phyloP scores from a whole-genome alignment of 2,888 invertebrate genomes.

The Kuschelorhynchus macadamiae region DNA sequence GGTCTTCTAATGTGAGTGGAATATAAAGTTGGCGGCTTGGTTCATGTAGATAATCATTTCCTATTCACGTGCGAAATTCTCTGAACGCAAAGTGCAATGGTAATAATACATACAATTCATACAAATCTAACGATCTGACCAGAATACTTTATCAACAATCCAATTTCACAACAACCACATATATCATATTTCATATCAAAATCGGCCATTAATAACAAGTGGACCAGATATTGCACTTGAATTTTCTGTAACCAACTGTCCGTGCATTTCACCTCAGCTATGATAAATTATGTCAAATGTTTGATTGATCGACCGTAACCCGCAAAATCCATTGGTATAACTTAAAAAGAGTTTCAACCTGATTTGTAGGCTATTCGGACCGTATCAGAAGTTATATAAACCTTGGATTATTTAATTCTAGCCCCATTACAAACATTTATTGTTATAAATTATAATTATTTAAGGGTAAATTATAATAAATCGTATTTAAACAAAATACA shows the following conservation, averaged over 20 bases:
- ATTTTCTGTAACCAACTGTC: slow-evolving; percentile 17
- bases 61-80: neutral
- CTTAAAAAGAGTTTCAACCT: no score
- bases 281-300: neutral
- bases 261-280: slow-evolving; percentile 18
- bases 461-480: no score
- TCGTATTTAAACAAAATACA: no score
- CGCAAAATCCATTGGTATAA: no score
- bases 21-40: neutral
- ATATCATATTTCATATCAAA: slow-evolving; percentile 22
- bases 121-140: neutral
- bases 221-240: slow-evolving; percentile 25
- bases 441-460: no score
- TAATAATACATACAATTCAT: neutral
- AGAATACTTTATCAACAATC: slow-evolving; percentile 12
- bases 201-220: slow-evolving; percentile 9
- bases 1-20: neutral
- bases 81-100: neutral
- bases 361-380: no score
- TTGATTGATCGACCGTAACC: slow-evolving; percentile 1
- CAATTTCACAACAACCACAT: neutral
- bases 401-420: no score
- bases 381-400: no score
- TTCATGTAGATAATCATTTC: neutral
- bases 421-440: no score